phyloP scores from a whole-genome alignment of 2,888 invertebrate genomes.

The Dorcus parallelipipedus region DNA sequence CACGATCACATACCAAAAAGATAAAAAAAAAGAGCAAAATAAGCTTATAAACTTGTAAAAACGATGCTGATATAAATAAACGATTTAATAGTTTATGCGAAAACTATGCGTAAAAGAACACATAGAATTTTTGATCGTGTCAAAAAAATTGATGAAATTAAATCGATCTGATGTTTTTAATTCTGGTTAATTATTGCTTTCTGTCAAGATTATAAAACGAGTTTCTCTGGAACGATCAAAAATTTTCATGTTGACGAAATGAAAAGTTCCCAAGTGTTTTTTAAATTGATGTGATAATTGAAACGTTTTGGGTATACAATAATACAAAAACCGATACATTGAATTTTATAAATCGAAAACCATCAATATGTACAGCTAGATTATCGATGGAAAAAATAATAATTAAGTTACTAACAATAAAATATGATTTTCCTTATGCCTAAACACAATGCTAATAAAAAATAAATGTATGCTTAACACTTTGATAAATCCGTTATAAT shows the following conservation, averaged over 20 bases:
- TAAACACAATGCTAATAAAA: conserved; percentile 42
- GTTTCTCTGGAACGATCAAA: neutral
- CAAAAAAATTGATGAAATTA: too few species aligned
- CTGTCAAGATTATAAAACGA: neutral
- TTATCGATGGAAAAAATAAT: neutral
- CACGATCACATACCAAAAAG: conserved; percentile 48
- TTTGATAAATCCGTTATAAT: conserved; percentile 48
- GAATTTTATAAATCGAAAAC: conserved; percentile 10
- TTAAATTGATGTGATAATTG: neutral
- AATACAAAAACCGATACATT: conserved; percentile 12
- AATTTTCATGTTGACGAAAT: neutral
- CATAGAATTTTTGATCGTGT: too few species aligned
- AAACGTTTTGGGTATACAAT: too few species aligned
- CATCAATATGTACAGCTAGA: conserved; percentile 18
- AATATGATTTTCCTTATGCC: conserved; percentile 19
- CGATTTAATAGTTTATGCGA: too few species aligned
- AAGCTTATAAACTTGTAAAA: conserved; percentile 20
- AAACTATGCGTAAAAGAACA: too few species aligned
- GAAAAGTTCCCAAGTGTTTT: neutral
- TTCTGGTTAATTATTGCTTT: too few species aligned
- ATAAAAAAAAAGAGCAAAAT: conserved; percentile 34
- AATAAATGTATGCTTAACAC: conserved; percentile 45
- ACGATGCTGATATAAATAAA: conserved; percentile 10
- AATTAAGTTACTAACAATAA: conserved; percentile 15
- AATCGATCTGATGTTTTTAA: too few species aligned